Evolutionary conservation across 1,140 invertebrate species (phyloP).

Genomic region (Tetragonula clypearis): DNA sequence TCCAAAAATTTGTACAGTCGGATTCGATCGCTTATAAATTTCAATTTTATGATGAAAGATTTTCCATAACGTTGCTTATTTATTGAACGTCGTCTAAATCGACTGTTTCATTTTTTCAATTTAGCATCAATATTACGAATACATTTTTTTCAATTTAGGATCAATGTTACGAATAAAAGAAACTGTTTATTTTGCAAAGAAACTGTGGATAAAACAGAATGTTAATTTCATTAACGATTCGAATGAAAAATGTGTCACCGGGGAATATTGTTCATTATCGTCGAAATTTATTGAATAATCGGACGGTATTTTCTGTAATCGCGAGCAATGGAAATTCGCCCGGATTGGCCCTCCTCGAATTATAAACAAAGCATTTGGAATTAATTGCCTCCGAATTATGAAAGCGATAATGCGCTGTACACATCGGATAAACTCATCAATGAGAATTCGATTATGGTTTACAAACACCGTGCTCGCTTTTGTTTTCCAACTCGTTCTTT

Average conservation of each 20-base stretch:
- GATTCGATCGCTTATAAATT: neutral
- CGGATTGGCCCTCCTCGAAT: too few relatives aligned
- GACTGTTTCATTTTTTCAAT: too few relatives aligned
- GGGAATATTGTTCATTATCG: neutral
- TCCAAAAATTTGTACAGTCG: neutral
- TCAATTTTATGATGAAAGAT: neutral
- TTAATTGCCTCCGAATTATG: neutral
- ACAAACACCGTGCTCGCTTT: too few relatives aligned
- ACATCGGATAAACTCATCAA: neutral
- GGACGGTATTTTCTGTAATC: neutral
- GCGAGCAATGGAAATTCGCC: too few relatives aligned
- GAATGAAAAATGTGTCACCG: neutral
- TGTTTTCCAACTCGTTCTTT: neutral
- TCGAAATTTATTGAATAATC: too few relatives aligned
- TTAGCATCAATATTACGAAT: neutral
- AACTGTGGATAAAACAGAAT: neutral
- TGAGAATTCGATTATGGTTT: neutral
- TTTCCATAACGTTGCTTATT: neutral
- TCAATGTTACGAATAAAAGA: neutral
- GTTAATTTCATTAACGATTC: neutral
- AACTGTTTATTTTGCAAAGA: neutral
- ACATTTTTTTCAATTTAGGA: neutral
- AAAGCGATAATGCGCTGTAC: too few relatives aligned
- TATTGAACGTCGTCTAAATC: neutral
- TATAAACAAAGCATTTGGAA: neutral